Base-by-base conservation (phyloP, 2,113 vertebrate species). In the Copsychus sechellarum region DNA sequence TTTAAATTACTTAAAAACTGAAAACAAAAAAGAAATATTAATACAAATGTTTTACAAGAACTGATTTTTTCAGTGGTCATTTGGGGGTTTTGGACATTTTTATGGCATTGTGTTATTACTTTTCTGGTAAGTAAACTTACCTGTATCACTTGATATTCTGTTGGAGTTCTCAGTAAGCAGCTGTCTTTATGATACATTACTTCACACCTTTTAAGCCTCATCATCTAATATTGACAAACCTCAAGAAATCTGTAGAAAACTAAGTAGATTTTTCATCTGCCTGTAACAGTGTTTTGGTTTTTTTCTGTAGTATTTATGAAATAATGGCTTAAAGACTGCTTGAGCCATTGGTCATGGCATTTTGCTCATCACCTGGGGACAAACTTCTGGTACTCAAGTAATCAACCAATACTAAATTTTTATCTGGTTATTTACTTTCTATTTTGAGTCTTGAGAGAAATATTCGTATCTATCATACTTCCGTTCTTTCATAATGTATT, bases 401-500 rank as follows among this genome's bases (percentile, higher is more conserved):
- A 65, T 85, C 16, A 84, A 57, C 21, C n/a, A 78, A 20, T 67
- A 48, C 13, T 71, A 47, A 84, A 71, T 57, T 78, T 81, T 3
- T 86, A 36, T 60, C 34, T 72, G 29, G 6, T 91, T 95, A 38
- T 86, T 88, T 90, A 36, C 50, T 70, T 93, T 88, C 82, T 77
- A 2, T 62, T 94, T 81, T 90, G 65, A 96, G 43, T 51, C 62
- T 60, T 94, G 83, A 86, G 81, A 93, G 60, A 90, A 96, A 77
- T 71, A 92, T 38, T 94, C 66, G 18, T 66, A 87, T 94, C 87
- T 95, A 25, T 83, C 93, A 28, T 95, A 95, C 53, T 78, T 90
- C 19, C 7, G 94, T 42, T 94, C 64, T 95, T 97, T 95, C 91
- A 88, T 73, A 87, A 88, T 84, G 33, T 76, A 88, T 93, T 85